These are phyloP conservation scores for Ictalurus furcatus DNA, from an alignment of 2,113 vertebrate genomes.

Conservation along the genomic window DNA sequence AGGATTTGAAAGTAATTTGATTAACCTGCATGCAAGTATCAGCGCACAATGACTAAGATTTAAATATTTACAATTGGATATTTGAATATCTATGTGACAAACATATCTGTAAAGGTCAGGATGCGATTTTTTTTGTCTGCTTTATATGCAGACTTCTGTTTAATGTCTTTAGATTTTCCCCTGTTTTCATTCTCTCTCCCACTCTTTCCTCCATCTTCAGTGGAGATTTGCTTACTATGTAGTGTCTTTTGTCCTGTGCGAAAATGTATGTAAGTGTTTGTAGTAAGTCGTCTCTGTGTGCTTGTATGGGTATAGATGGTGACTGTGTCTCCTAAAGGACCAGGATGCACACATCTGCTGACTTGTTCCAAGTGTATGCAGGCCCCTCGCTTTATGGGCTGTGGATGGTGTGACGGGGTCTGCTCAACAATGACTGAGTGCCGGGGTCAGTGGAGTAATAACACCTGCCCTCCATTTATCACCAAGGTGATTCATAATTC, in stretches of 20 bases:
- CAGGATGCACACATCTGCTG: conserved; percentile 86
- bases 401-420: conserved; percentile 84
- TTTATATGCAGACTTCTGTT: background rate
- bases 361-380: conserved; percentile 82
- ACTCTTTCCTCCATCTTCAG: background rate
- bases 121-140: background rate
- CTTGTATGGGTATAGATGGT: conserved; percentile 74
- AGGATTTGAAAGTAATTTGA: conserved; percentile 13
- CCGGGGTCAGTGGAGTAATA: conserved; percentile 69
- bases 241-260: background rate
- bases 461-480: conserved; percentile 81
- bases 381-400: conserved; percentile 85
- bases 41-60: background rate
- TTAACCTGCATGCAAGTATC: background rate
- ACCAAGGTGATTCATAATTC: conserved; percentile 71
- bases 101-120: background rate
- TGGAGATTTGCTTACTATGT: background rate
- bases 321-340: conserved; percentile 79
- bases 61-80: background rate
- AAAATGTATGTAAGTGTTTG: background rate
- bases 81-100: conserved; percentile 1
- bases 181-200: background rate
- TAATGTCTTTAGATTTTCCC: background rate
- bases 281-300: background rate
- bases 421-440: conserved; percentile 78